Evolutionary conservation across 2,797 vertebrate genomes (phyloP).

Genomic region (Characodon lateralis): DNA sequence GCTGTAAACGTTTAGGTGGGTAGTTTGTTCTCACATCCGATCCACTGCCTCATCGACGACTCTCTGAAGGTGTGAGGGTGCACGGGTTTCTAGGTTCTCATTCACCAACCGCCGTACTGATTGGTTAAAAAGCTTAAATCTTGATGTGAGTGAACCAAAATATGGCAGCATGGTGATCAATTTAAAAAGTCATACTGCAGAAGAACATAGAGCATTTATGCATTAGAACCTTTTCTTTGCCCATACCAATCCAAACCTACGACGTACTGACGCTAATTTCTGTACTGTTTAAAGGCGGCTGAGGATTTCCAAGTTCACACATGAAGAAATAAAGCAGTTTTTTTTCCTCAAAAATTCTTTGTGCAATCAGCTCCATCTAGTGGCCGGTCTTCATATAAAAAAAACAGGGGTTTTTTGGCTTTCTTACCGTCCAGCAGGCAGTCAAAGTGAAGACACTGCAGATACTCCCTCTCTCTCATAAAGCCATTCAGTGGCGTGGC

Average conservation of each 20-base stretch:
- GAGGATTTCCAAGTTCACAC: neutral
- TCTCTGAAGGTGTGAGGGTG: neutral
- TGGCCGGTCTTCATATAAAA: conserved; percentile 17
- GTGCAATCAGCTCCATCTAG: conserved; percentile 55
- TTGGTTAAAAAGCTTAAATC: neutral
- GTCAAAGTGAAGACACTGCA: conserved; percentile 98
- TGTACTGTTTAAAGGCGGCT: too few species aligned
- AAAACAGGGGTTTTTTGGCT: neutral
- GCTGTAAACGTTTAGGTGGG: too few species aligned
- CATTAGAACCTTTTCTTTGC: neutral
- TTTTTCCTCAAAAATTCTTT: conserved; percentile 13
- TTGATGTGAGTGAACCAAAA: neutral
- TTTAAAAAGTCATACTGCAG: neutral
- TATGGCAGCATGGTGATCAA: neutral
- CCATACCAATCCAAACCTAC: neutral
- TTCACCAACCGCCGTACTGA: neutral
- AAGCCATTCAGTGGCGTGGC: conserved; percentile 97
- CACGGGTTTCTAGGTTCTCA: neutral
- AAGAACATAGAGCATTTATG: neutral
- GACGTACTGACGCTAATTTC: neutral
- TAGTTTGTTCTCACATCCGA: neutral
- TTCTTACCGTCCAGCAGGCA: conserved; percentile 94
- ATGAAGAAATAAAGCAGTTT: neutral
- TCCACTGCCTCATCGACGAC: neutral
- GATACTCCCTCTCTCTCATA: conserved; percentile 95